Percentiles rank a stretch among this genome's conserved stretches.
phyloP scores from a whole-genome alignment of 2,797 vertebrate species.

The Masticophis lateralis region DNA sequence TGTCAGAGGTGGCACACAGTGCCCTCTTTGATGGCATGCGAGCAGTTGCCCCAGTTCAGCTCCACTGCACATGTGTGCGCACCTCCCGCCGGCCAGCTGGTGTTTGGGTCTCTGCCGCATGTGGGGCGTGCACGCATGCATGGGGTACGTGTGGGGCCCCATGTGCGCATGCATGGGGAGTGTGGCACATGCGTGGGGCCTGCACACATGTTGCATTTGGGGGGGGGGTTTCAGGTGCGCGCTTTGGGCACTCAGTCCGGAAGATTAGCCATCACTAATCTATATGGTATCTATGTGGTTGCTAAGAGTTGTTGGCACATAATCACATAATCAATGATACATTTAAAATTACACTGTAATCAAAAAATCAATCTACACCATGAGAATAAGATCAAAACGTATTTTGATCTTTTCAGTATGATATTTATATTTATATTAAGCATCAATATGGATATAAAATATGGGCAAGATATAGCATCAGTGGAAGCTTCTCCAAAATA shows the following conservation, averaged over 20 bases:
- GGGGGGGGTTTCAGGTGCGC: too few species aligned
- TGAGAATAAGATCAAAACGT: not conserved
- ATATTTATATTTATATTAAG: not conserved
- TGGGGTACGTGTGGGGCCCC: too few species aligned
- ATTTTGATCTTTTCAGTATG: not conserved
- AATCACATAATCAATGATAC: not conserved
- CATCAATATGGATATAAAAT: not conserved
- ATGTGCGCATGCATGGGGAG: too few species aligned
- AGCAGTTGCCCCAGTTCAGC: too few species aligned
- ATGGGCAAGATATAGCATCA: not conserved
- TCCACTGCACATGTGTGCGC: too few species aligned
- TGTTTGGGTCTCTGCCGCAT: too few species aligned
- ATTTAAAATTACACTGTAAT: not conserved
- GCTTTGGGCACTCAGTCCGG: too few species aligned
- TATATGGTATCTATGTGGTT: not conserved
- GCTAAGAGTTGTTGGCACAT: not conserved
- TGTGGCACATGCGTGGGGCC: too few species aligned
- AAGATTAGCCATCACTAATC: not conserved
- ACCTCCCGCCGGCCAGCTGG: too few species aligned
- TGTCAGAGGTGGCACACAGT: too few species aligned
- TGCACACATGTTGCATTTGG: too few species aligned
- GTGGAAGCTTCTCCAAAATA: not conserved
- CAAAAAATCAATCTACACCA: not conserved
- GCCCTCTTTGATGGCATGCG: too few species aligned
- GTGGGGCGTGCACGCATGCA: accelerated